Conservation (phyloP, 2,888 invertebrate genomes). For the Oxytorus armatus region DNA sequence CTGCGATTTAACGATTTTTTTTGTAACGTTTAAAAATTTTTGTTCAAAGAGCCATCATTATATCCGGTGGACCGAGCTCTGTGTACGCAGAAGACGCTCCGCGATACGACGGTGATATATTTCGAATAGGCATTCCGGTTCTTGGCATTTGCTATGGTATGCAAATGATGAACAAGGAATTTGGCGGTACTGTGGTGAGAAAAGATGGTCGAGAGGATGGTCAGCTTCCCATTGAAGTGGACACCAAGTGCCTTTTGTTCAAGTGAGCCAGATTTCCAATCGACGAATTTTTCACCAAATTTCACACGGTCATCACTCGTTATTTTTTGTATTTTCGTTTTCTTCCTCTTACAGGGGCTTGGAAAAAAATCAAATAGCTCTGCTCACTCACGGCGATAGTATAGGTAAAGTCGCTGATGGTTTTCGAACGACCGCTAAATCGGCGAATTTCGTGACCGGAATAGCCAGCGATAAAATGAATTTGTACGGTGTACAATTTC, state of each 20-base stretch:
- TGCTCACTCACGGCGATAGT: conserved; percentile 99
- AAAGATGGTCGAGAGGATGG: conserved; percentile 97
- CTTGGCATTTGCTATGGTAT: conserved; percentile 99
- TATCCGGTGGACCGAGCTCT: conserved; percentile 99
- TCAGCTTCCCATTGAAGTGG: conserved; percentile 95
- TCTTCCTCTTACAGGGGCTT: conserved; percentile 89
- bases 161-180: conserved; percentile 99
- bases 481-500: conserved; percentile 98
- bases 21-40: not conserved
- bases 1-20: not conserved
- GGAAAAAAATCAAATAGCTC: conserved; percentile 93
- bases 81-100: conserved; percentile 98
- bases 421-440: conserved; percentile 94
- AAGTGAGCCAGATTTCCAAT: conserved; percentile 88
- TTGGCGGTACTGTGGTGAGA: conserved; percentile 95
- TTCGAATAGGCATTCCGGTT: conserved; percentile 97
- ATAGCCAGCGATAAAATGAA: conserved; percentile 96
- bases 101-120: conserved; percentile 97
- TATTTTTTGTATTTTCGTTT: no score
- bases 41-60: conserved; percentile 93
- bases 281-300: not conserved
- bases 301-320: no score
- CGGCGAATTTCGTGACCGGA: conserved; percentile 93
- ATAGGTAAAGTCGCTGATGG: conserved; percentile 95
- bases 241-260: conserved; percentile 95